A percentile compares a stretch with the other conserved stretches of the same genome.
Conservation (phyloP, 2,113 vertebrate genomes). For the Calcarius ornatus region DNA sequence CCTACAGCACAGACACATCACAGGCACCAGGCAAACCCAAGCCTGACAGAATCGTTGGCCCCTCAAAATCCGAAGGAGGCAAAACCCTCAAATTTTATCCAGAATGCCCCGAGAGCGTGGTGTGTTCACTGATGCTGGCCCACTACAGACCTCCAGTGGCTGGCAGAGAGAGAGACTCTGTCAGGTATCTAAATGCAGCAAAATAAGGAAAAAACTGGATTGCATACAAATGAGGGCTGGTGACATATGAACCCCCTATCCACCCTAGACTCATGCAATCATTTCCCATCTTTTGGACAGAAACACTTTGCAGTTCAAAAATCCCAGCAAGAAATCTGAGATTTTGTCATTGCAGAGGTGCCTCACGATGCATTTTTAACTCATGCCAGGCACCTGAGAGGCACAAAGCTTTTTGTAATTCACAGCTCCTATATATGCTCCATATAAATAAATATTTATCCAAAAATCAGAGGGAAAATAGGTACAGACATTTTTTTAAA, state of each 20-base stretch:
- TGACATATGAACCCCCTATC: not conserved
- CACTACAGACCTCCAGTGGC: not conserved
- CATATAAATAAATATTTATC: not conserved
- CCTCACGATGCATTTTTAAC: accelerated
- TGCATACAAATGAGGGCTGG: not conserved
- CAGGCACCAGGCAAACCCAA: not conserved
- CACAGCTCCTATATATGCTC: not conserved
- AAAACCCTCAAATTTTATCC: not conserved
- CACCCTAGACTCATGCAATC: not conserved
- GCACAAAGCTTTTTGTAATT: not conserved
- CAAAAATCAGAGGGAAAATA: not conserved
- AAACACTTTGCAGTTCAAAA: not conserved
- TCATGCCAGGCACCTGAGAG: accelerated
- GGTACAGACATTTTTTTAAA: not conserved
- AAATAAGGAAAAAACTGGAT: not conserved
- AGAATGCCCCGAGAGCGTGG: accelerated
- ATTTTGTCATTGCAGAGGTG: not conserved
- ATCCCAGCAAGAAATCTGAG: not conserved
- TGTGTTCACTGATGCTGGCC: not conserved
- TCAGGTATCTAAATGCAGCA: not conserved
- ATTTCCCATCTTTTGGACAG: not conserved
- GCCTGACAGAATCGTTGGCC: not conserved
- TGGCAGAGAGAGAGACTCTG: not conserved
- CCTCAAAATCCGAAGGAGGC: not conserved
- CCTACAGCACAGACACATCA: not conserved